Percentiles rank a stretch among this genome's conserved stretches.
These are phyloP conservation scores for Mionectes macconnelli DNA, from an alignment of 2,113 vertebrate genomes.

Conservation along the genomic window DNA sequence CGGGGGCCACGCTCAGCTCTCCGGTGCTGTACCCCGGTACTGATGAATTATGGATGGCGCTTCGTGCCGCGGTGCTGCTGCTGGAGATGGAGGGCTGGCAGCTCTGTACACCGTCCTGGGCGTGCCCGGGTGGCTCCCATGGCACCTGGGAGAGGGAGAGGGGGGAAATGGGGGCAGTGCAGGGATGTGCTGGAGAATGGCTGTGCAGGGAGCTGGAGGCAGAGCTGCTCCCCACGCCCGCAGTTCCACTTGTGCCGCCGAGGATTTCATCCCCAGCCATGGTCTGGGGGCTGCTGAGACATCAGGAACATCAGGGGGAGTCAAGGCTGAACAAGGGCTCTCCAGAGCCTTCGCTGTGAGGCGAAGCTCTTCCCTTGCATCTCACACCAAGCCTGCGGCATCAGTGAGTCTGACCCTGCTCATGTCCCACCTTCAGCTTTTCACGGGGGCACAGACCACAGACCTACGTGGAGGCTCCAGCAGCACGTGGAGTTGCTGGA, in stretches of 20 bases:
- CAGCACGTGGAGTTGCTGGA: not conserved
- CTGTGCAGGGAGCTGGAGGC: not conserved
- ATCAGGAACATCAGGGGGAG: accelerated
- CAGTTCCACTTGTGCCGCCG: accelerated
- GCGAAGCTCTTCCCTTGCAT: not conserved
- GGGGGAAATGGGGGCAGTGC: not conserved
- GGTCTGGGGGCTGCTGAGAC: not conserved
- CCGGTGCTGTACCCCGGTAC: accelerated
- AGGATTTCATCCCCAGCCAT: accelerated
- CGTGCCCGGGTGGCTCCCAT: accelerated
- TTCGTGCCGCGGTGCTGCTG: not conserved
- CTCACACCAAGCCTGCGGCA: accelerated
- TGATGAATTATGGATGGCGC: not conserved
- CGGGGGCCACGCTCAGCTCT: not conserved
- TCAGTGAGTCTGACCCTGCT: accelerated
- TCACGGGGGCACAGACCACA: accelerated
- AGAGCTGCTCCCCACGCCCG: accelerated
- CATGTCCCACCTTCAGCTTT: accelerated
- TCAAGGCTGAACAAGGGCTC: not conserved
- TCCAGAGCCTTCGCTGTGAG: not conserved
- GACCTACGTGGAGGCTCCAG: accelerated
- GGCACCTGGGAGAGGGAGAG: not conserved
- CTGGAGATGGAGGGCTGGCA: not conserved
- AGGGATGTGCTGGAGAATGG: not conserved
- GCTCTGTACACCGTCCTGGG: accelerated